Conservation (phyloP, 2,113 vertebrate species). For the Hippolais icterina region DNA sequence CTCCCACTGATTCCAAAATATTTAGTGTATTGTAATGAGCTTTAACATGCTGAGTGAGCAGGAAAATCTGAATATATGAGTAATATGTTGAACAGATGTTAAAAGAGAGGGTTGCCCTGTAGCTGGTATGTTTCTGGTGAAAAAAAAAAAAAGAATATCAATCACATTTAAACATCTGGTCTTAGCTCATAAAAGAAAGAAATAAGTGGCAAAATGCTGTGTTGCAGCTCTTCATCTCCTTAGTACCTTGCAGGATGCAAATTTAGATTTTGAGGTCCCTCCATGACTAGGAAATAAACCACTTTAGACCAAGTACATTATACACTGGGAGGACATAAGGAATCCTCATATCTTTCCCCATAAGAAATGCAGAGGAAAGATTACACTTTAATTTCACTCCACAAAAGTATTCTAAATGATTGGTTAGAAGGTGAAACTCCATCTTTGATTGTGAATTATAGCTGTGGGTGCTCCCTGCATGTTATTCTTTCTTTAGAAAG, state of each 20-base stretch:
- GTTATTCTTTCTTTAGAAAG: not conserved
- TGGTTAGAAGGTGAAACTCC: not conserved
- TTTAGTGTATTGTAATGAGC: not conserved
- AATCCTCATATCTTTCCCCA: not conserved
- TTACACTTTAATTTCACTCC: not conserved
- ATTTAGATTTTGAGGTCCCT: not conserved
- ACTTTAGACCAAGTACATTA: not conserved
- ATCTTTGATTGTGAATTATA: not conserved
- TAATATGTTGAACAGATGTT: constrained; percentile 16
- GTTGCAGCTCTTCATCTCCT: not conserved
- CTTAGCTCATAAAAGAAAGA: not conserved
- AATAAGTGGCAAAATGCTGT: not conserved
- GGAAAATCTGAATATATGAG: constrained; percentile 8
- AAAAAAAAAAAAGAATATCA: not conserved
- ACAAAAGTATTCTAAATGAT: not conserved
- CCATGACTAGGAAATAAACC: not conserved
- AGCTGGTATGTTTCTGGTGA: not conserved
- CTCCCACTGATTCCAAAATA: not conserved
- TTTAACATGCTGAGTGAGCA: constrained; percentile 23
- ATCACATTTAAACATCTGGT: not conserved
- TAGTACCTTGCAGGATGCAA: not conserved
- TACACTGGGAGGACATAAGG: not conserved
- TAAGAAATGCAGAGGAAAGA: not conserved
- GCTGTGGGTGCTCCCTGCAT: not conserved
- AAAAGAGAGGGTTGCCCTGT: not conserved